phyloP scores from a whole-genome alignment of 2,888 invertebrate species.

The Drosophila atripex region DNA sequence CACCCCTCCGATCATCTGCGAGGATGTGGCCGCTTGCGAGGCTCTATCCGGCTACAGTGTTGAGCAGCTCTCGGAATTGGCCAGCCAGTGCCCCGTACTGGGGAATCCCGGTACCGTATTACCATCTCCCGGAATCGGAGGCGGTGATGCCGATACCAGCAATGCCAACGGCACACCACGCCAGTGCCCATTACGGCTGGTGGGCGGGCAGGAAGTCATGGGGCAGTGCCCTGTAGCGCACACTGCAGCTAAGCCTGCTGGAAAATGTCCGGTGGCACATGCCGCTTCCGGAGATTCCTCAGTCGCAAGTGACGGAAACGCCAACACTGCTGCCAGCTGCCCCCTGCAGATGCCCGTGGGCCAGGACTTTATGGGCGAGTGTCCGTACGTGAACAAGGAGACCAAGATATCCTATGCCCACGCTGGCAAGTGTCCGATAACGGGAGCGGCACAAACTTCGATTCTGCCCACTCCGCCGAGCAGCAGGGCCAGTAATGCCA shows the following conservation, averaged over 20 bases:
- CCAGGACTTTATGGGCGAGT: slow-evolving; percentile 84
- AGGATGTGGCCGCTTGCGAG: slow-evolving; percentile 68
- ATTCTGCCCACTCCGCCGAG: slow-evolving; percentile 34
- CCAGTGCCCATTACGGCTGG: slow-evolving; percentile 84
- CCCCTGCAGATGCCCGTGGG: slow-evolving; percentile 84
- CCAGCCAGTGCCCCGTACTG: slow-evolving; percentile 83
- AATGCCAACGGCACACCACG: slow-evolving; percentile 51
- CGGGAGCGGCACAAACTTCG: slow-evolving; percentile 36
- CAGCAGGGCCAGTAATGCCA: slow-evolving; percentile 34
- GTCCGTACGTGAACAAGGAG: slow-evolving; percentile 85
- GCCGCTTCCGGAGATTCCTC: slow-evolving; percentile 27
- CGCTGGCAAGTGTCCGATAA: slow-evolving; percentile 71
- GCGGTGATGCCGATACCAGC: slow-evolving; percentile 71
- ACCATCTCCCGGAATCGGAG: slow-evolving; percentile 48
- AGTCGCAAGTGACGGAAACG: slow-evolving; percentile 37
- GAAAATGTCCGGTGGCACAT: slow-evolving; percentile 30
- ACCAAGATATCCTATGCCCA: slow-evolving; percentile 79
- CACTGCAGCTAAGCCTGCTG: slow-evolving; percentile 6
- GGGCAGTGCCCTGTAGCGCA: slow-evolving; percentile 39
- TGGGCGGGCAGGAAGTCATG: slow-evolving; percentile 80
- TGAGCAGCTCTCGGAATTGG: slow-evolving; percentile 81
- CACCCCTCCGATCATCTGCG: slow-evolving; percentile 82
- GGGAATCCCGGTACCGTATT: slow-evolving; percentile 49
- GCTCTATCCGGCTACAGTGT: slow-evolving; percentile 74
- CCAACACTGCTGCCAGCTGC: slow-evolving; percentile 64